phyloP scores from a whole-genome alignment of 2,113 vertebrate species.

The Phasianus colchicus region DNA sequence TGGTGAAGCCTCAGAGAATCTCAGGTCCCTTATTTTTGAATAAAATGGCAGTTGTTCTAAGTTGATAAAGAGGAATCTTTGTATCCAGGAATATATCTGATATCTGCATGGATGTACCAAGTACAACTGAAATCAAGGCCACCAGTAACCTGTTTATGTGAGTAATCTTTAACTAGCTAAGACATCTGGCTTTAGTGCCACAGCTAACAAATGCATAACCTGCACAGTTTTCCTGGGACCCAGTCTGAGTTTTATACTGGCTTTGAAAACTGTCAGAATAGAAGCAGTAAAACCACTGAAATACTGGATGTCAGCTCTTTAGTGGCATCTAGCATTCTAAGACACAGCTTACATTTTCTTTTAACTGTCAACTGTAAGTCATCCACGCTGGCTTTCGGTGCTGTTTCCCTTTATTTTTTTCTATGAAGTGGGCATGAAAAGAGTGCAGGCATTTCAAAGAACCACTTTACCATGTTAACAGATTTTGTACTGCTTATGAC shows the following conservation, averaged over 20 bases:
- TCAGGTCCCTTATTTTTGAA: neutral
- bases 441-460: neutral
- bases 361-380: neutral
- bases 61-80: neutral
- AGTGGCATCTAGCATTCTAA: neutral
- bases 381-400: neutral
- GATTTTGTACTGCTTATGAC: neutral
- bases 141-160: neutral
- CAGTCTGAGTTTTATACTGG: neutral
- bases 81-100: neutral
- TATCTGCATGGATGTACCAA: neutral
- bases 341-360: neutral
- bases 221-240: neutral
- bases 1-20: neutral
- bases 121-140: neutral
- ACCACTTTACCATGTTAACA: neutral
- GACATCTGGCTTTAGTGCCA: neutral
- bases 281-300: neutral
- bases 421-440: neutral
- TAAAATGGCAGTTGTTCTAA: neutral
- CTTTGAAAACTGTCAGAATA: constrained; percentile 19
- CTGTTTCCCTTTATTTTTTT: neutral
- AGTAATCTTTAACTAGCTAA: neutral
- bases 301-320: neutral
- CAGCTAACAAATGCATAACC: neutral